Evolutionary conservation across 1,140 invertebrate species (phyloP), one percentile per base, ranked within the genome.

Genomic region (Vollenhovia emeryi): DNA sequence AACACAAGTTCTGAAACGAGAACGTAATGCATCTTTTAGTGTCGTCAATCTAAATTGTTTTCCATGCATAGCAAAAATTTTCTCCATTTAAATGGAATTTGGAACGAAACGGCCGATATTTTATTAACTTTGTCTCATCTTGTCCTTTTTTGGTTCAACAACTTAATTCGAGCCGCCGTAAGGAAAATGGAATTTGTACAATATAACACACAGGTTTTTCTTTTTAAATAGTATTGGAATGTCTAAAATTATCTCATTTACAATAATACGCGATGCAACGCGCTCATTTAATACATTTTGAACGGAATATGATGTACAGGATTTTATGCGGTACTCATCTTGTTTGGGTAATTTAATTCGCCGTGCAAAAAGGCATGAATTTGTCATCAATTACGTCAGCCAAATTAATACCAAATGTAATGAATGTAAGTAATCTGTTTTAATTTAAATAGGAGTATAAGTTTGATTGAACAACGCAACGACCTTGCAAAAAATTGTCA

Each of bases 91-190:
- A 36, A 13, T 57, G 24, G 7, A 27, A 30, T 30, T 50, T 45
- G 13, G 5, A 4, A 33, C 36, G n/a, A 8, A 11, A 30, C n/a
- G 7, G n/a, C 24, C 45, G 0, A n/a, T 50, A 18, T 79, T 60
- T 60, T 7, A 48, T 52, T 30, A 64, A 24, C 13, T 48, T 66
- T 50, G 40, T 66, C 30, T 52, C 43, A 40, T 68, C 36, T 68
- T 36, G 43, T 36, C 30, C 9, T 52, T 52, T 66, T 36, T 66
- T 36, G 21, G 1, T 66, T 79, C 30, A 50, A 50, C 3, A 78
- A 52, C 43, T 24, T 79, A 15, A 68, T 79, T 79, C 75, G 75
- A 79, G 75, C 43, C 75, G 60, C 60, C 60, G 1, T 79, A 36
- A 79, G 60, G 75, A 40, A 79, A 64, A 15, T 50, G 60, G 40